Evolutionary conservation across 2,888 invertebrate genomes (phyloP).

Genomic region (Meliscaeva auricollis): DNA sequence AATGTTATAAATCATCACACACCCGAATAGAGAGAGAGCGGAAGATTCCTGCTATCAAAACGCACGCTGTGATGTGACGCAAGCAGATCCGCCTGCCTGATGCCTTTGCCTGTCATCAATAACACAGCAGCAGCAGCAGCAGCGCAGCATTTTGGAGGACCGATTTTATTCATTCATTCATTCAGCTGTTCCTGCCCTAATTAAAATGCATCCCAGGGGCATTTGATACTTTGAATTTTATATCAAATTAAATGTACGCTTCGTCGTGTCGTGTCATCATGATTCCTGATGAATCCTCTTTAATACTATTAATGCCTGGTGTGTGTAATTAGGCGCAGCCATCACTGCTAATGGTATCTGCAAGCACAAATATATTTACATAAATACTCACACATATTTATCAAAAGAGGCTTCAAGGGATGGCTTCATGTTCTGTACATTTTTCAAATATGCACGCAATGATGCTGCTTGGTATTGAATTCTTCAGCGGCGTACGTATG

Average conservation of each 20-base stretch:
- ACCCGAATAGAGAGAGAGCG: background rate
- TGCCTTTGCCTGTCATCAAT: no score
- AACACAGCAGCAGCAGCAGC: conserved; percentile 41
- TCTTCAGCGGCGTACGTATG: no score
- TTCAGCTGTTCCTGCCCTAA: conserved; percentile 57
- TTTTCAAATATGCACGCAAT: no score
- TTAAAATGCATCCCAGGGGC: conserved; percentile 65
- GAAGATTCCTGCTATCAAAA: conserved; percentile 8
- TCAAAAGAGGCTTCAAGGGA: background rate
- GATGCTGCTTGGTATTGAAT: no score
- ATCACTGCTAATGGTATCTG: conserved; percentile 34
- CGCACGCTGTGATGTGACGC: background rate
- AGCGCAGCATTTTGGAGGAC: conserved; percentile 13
- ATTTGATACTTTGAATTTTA: conserved; percentile 73
- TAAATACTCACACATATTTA: background rate
- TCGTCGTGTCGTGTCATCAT: conserved; percentile 7
- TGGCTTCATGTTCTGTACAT: background rate
- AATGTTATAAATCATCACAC: conserved; percentile 4
- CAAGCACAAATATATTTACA: conserved; percentile 3
- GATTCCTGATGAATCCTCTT: conserved; percentile 63
- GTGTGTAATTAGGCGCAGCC: conserved; percentile 68
- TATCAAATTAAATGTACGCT: conserved; percentile 74
- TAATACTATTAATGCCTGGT: conserved; percentile 69
- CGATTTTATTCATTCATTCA: conserved; percentile 49
- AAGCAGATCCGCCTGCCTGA: conserved; percentile 21